Percentiles rank a stretch among this genome's conserved stretches.
Conservation (phyloP, 1,140 invertebrate genomes). For the Brachionus paranguensis region DNA sequence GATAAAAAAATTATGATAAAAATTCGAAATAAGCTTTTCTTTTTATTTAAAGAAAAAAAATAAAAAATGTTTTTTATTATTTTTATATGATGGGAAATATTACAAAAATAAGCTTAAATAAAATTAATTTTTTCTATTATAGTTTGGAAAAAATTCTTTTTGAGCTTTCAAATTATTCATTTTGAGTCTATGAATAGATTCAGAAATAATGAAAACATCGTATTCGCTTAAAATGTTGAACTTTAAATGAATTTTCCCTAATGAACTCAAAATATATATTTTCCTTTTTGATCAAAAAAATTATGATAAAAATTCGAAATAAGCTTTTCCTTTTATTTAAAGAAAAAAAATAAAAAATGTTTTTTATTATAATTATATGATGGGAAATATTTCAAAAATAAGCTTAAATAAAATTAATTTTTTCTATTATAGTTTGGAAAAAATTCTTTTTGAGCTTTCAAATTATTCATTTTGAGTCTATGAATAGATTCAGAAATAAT, state of each 20-base stretch:
- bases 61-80: too few species aligned
- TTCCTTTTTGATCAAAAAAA: not conserved
- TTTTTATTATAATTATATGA: not conserved
- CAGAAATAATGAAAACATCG: not conserved
- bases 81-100: not conserved
- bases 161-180: not conserved
- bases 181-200: not conserved
- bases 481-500: not conserved
- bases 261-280: not conserved
- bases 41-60: too few species aligned
- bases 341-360: not conserved
- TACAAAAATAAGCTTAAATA: not conserved
- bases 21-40: too few species aligned
- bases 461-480: not conserved
- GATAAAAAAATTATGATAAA: too few species aligned
- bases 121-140: not conserved
- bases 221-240: not conserved
- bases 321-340: not conserved
- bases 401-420: not conserved
- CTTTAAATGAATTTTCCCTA: not conserved
- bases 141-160: not conserved
- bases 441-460: not conserved
- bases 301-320: constrained; percentile 12
- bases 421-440: not conserved
- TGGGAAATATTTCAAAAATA: not conserved